A percentile compares a stretch with the other conserved stretches of the same genome.
Conservation (phyloP, 2,113 vertebrate species). For the Ornithorhynchus anatinus region DNA sequence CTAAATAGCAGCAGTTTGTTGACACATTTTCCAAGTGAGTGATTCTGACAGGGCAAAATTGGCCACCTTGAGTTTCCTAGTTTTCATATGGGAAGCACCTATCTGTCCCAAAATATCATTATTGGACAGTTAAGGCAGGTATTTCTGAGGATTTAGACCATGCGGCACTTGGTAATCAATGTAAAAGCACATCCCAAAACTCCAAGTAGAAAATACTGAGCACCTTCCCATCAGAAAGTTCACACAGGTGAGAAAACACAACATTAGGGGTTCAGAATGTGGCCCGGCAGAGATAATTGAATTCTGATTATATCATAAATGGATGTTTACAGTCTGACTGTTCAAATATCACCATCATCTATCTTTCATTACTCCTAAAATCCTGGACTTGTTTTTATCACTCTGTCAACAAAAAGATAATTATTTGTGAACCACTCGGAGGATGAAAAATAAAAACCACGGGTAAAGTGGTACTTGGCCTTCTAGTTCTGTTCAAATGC, state of each 20-base stretch:
- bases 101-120: neutral
- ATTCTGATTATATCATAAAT: too few species aligned
- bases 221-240: too few species aligned
- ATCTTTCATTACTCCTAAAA: neutral
- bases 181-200: neutral
- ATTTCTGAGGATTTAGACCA: neutral
- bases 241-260: neutral
- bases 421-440: conserved; percentile 12
- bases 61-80: neutral
- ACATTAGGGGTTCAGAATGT: too few species aligned
- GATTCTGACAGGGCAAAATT: neutral
- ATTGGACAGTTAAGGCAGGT: neutral
- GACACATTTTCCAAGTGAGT: neutral
- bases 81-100: neutral
- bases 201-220: neutral
- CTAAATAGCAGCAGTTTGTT: neutral
- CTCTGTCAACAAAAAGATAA: neutral
- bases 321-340: neutral
- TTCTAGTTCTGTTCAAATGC: conserved; percentile 5
- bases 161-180: neutral
- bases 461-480: neutral
- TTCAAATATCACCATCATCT: neutral
- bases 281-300: too few species aligned
- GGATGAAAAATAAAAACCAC: conserved; percentile 8
- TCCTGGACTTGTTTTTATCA: neutral